Base-by-base conservation (phyloP, 2,888 invertebrate species). In the Antitype chi region DNA sequence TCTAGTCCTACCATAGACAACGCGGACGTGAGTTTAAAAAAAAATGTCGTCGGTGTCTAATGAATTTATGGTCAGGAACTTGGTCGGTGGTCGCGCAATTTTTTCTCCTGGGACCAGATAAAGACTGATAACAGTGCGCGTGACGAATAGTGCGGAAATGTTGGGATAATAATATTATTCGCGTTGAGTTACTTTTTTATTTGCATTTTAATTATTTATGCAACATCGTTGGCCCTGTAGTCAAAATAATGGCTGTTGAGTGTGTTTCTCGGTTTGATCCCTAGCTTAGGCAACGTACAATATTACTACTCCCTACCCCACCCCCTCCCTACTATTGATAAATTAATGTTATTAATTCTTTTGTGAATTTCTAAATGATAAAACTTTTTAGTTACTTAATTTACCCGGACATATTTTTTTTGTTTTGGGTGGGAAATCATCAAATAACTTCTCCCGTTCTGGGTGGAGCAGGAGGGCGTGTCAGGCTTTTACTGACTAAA, bases 41-140 rank as follows among this genome's bases (percentile, higher is more conserved):
- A 95, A 94, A 96, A 93, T 91, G 93, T 92, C 93, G 92, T 88
- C 93, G 93, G 89, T 92, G 95, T 94, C 95, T 96, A 97, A 97
- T 97, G 96, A 97, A 97, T 97, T 97, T 97, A 97, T 95, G 95
- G 94, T 90, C 94, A 93, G 96, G 96, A 96, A 96, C 94, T 96
- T 95, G 95, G 94, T 93, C 94, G 90, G 91, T 91, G 86, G 82
- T 86, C 82, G 90, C 90, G 91, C 91, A 91, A 91, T 94, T 95
- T 94, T 95, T 94, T 93, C 95, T 93, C 95, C 84, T 81, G 93
- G 92, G 93, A 91, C 93, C 90, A 92, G 95, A 95, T 94, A 95
- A 94, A 93, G 91, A 86, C 92, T 93, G 95, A 96, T 96, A 94
- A 93, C 93, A 62, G 53, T 52, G 90, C 83, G 86, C 93, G 93